A percentile compares a stretch with the other conserved stretches of the same genome.
Evolutionary conservation across 2,888 invertebrate genomes (phyloP).

Genomic region (Harmothoe impar): DNA sequence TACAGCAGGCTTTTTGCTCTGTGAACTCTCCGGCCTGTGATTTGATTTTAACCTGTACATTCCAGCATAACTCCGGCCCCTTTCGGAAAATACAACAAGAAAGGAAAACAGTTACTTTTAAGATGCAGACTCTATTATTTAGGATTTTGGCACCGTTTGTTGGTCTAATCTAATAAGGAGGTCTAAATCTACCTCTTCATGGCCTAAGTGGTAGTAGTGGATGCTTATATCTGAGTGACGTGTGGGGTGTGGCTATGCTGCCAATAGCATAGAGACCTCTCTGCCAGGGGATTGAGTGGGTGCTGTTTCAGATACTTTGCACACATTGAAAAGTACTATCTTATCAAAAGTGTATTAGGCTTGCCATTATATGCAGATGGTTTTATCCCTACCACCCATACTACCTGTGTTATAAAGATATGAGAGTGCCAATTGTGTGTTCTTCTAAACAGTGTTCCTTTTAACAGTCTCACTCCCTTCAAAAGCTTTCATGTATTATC

Average conservation of each 20-base stretch:
- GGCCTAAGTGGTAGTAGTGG: neutral
- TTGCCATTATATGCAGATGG: conserved; percentile 15
- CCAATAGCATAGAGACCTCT: conserved; percentile 5
- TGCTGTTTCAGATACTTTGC: neutral
- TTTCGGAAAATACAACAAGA: neutral
- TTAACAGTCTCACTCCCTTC: neutral
- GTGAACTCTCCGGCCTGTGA: conserved; percentile 26
- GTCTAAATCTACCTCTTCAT: neutral
- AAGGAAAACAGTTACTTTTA: neutral
- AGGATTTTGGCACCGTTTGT: conserved; percentile 1
- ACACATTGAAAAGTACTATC: conserved; percentile 12
- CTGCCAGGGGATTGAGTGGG: neutral
- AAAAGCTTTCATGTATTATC: neutral
- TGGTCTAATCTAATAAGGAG: neutral
- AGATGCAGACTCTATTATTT: neutral
- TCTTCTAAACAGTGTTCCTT: conserved; percentile 20
- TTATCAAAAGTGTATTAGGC: neutral
- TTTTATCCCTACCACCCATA: neutral
- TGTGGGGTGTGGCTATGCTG: conserved; percentile 29
- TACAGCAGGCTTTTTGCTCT: conserved; percentile 33
- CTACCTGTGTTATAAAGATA: neutral
- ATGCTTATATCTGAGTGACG: neutral
- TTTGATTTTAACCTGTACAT: conserved; percentile 42
- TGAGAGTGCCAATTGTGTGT: conserved; percentile 11
- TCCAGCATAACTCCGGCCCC: conserved; percentile 39